Evolutionary conservation across 2,113 vertebrate species (phyloP).

Genomic region (Rhinoderma darwinii): DNA sequence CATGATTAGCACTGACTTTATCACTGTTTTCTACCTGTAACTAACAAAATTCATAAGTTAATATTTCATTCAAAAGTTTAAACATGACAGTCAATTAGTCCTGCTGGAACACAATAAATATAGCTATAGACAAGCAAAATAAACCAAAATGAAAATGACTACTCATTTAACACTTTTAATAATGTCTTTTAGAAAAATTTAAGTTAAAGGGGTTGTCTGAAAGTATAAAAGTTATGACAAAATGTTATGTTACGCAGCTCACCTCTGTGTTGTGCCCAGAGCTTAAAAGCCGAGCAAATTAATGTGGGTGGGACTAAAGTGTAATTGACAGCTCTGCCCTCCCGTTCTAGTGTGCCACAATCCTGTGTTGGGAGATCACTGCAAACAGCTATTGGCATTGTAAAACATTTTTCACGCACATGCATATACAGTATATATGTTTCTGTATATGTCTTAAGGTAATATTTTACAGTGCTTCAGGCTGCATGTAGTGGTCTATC

Average conservation of each 20-base stretch:
- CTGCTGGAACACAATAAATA: conserved; percentile 29
- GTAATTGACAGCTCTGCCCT: not conserved
- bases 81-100: not conserved
- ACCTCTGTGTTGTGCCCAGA: not conserved
- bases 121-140: not conserved
- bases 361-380: too few species aligned
- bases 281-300: not conserved
- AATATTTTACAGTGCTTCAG: not conserved
- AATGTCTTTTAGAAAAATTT: not conserved
- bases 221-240: not conserved
- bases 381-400: too few species aligned
- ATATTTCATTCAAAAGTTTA: not conserved
- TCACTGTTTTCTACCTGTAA: too few species aligned
- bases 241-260: not conserved
- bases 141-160: not conserved
- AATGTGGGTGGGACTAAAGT: not conserved
- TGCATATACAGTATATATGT: not conserved
- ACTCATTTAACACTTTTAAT: not conserved
- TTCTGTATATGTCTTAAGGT: not conserved
- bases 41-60: not conserved
- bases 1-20: not conserved
- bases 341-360: not conserved
- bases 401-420: not conserved
- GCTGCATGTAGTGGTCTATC: not conserved
- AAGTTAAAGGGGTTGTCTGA: not conserved